These are phyloP conservation scores for Merluccius polli DNA, from an alignment of 2,797 vertebrate genomes.

Conservation along the genomic window DNA sequence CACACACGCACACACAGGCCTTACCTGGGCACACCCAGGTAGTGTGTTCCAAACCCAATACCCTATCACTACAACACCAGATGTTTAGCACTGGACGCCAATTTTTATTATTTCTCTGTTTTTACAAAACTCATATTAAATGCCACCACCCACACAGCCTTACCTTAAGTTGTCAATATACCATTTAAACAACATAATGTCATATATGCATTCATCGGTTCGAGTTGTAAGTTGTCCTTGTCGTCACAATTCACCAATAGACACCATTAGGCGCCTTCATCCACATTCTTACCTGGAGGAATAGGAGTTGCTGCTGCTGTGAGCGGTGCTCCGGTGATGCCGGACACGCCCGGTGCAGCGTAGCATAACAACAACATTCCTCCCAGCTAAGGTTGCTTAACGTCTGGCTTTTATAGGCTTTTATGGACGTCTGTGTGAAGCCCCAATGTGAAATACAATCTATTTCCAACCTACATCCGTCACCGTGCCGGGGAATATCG, in stretches of 20 bases:
- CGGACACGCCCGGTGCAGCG: background rate
- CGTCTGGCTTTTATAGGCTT: constrained; percentile 19
- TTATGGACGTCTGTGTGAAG: constrained; percentile 19
- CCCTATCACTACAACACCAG: background rate
- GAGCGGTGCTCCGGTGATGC: background rate
- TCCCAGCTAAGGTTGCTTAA: constrained; percentile 36
- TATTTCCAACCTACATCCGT: background rate
- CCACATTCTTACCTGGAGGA: background rate
- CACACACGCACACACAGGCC: too few relatives aligned
- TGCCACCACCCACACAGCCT: background rate
- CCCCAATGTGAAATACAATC: constrained; percentile 5
- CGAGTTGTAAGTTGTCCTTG: background rate
- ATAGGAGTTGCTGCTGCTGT: background rate
- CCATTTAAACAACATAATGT: too few relatives aligned
- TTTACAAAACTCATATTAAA: too few relatives aligned
- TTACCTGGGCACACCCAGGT: background rate
- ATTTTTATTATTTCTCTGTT: too few relatives aligned
- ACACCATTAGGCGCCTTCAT: background rate
- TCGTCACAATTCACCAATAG: background rate
- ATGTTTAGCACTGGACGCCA: too few relatives aligned
- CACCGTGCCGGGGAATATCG: background rate
- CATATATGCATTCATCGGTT: too few relatives aligned
- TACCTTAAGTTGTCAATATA: background rate
- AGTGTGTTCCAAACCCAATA: background rate
- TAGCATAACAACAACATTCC: constrained; percentile 36